phyloP scores from a whole-genome alignment of 2,888 invertebrate genomes.

The Rhingia campestris region DNA sequence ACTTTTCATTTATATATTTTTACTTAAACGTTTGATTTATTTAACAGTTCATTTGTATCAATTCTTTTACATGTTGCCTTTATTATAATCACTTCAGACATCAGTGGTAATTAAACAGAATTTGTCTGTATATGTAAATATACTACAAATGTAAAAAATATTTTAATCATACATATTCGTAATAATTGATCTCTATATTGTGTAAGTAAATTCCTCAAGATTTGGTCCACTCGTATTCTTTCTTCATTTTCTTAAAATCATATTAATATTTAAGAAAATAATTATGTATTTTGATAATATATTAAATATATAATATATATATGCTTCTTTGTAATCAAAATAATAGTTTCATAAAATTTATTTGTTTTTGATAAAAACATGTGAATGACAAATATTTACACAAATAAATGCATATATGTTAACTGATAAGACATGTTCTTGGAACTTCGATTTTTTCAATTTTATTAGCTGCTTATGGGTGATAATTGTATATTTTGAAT shows the following conservation, averaged over 20 bases:
- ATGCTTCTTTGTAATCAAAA: neutral
- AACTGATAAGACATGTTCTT: constrained; percentile 32
- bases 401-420: constrained; percentile 1
- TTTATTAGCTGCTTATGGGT: constrained; percentile 1
- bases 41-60: constrained; percentile 28
- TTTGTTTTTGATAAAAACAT: constrained; percentile 17
- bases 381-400: constrained; percentile 30
- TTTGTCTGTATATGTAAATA: constrained; percentile 37
- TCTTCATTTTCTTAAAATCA: constrained; percentile 24
- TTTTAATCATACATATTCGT: constrained; percentile 38
- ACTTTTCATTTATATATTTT: constrained; percentile 8
- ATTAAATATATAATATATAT: neutral
- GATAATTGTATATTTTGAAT: constrained; percentile 10
- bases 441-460: neutral
- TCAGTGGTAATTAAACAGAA: constrained; percentile 29
- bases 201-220: constrained; percentile 55
- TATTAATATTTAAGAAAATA: constrained; percentile 22
- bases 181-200: constrained; percentile 25
- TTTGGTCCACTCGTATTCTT: constrained; percentile 56
- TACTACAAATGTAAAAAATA: constrained; percentile 28
- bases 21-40: constrained; percentile 20
- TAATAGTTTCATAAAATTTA: neutral
- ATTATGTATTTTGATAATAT: neutral
- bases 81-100: constrained; percentile 31
- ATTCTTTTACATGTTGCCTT: constrained; percentile 33